A percentile compares a stretch with the other conserved stretches of the same genome.
These are phyloP conservation scores for Rhingia rostrata DNA, from an alignment of 2,888 invertebrate species.

Conservation along the genomic window DNA sequence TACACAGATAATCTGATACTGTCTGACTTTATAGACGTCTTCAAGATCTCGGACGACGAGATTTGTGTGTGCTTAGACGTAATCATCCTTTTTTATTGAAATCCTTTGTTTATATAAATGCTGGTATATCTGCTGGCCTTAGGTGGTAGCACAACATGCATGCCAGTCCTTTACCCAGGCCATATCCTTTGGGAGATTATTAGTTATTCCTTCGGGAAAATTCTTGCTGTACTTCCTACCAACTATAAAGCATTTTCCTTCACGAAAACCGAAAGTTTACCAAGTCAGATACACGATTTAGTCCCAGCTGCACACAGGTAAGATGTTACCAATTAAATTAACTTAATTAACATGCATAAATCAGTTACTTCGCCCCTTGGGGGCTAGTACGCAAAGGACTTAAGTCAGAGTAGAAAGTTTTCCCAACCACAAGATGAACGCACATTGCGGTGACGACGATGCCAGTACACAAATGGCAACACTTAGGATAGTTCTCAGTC, in stretches of 20 bases:
- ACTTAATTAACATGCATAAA: conserved; percentile 67
- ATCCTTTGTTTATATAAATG: conserved; percentile 55
- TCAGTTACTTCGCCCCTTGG: conserved; percentile 30
- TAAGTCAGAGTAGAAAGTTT: conserved; percentile 58
- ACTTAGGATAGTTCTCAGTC: conserved; percentile 45
- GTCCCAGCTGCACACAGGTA: conserved; percentile 19
- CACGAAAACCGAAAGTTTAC: conserved; percentile 24
- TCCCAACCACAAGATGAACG: conserved; percentile 32
- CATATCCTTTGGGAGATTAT: conserved; percentile 24
- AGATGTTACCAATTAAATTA: conserved; percentile 63
- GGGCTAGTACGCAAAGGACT: background rate
- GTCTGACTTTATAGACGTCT: conserved; percentile 59
- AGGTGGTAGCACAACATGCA: conserved; percentile 5
- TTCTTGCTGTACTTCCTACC: conserved; percentile 6
- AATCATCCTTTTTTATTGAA: conserved; percentile 52
- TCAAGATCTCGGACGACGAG: conserved; percentile 25
- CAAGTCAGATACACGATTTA: background rate
- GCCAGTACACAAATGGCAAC: conserved; percentile 22
- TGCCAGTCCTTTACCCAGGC: background rate
- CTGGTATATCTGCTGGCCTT: conserved; percentile 5
- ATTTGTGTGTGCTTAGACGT: conserved; percentile 21
- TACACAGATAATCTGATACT: conserved; percentile 65
- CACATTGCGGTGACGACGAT: conserved; percentile 35
- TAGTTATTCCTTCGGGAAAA: conserved; percentile 5
- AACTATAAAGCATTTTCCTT: conserved; percentile 17